Evolutionary conservation across 2,797 vertebrate genomes (phyloP).

Genomic region (Poliocrania exsul): DNA sequence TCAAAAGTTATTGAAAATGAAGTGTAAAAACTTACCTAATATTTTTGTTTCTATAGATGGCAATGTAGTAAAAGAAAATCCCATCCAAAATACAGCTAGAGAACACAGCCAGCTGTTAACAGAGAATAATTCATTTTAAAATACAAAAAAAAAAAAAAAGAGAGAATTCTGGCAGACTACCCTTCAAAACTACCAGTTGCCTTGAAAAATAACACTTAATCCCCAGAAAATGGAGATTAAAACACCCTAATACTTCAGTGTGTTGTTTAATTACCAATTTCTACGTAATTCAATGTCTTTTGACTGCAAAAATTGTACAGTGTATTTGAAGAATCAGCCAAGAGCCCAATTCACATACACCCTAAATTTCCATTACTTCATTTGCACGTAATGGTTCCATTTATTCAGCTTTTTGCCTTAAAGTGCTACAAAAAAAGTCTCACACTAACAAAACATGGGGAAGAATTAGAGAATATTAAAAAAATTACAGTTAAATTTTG

Average conservation of each 20-base stretch:
- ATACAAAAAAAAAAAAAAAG: not conserved
- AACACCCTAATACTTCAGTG: not conserved
- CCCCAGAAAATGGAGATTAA: not conserved
- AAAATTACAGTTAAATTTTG: not conserved
- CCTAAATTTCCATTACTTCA: not conserved
- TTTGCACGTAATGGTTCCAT: not conserved
- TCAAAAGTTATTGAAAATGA: not conserved
- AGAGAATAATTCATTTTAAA: slow-evolving; percentile 11
- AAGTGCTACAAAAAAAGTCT: not conserved
- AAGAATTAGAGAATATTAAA: not conserved
- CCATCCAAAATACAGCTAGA: slow-evolving; percentile 23
- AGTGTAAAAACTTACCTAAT: slow-evolving; percentile 9
- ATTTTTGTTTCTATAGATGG: not conserved
- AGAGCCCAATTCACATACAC: not conserved
- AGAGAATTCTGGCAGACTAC: not conserved
- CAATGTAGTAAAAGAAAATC: slow-evolving; percentile 35
- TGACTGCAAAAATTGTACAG: not conserved
- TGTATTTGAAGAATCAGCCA: not conserved
- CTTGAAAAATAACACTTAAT: slow-evolving; percentile 1
- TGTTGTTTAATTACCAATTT: not conserved
- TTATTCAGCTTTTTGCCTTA: not conserved
- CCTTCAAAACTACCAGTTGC: not conserved
- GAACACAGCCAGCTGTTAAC: slow-evolving; percentile 42
- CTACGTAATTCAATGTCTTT: not conserved
- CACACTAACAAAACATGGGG: not conserved